These are phyloP conservation scores for Aurelia coerulea DNA, from an alignment of 30 jellyfish, hydroid and myxozoan genomes.

Conservation along the genomic window DNA sequence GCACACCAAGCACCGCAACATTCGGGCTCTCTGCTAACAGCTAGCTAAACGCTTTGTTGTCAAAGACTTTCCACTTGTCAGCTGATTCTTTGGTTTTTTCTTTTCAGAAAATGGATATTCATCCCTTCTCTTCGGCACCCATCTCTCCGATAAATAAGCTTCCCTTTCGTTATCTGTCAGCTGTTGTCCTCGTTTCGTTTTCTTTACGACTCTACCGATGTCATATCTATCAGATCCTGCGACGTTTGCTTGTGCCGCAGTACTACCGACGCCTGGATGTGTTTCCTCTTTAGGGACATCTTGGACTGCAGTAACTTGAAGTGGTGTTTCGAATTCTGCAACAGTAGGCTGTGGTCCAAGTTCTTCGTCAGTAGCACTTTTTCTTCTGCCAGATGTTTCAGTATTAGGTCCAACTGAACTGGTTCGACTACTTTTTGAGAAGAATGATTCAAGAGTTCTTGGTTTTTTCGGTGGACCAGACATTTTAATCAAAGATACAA, in stretches of 20 bases:
- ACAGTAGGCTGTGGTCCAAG: no score
- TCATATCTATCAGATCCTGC: no score
- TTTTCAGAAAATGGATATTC: background rate
- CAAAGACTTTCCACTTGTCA: slow-evolving; percentile 4
- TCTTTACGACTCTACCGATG: slow-evolving; percentile 1
- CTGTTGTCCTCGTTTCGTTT: background rate
- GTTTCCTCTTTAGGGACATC: background rate
- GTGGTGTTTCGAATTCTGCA: no score
- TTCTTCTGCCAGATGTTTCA: background rate
- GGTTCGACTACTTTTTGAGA: slow-evolving; percentile 15
- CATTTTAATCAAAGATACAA: background rate
- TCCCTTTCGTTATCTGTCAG: background rate
- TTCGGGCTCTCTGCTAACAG: slow-evolving; percentile 40
- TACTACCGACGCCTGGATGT: background rate
- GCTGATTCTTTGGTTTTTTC: background rate
- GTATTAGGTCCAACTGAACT: slow-evolving; percentile 5
- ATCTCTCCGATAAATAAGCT: background rate
- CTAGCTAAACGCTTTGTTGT: slow-evolving; percentile 23
- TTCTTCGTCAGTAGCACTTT: background rate
- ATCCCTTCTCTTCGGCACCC: background rate
- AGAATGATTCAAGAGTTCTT: slow-evolving; percentile 1
- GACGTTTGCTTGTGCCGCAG: background rate
- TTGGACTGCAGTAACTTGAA: no score
- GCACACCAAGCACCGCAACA: slow-evolving; percentile 33
- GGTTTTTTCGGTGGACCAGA: slow-evolving; percentile 19